Percentiles rank a stretch among this genome's conserved stretches.
Conservation (phyloP, 37 sponge, comb jelly and placozoan genomes). For the Aphrocallistes beatrix region DNA sequence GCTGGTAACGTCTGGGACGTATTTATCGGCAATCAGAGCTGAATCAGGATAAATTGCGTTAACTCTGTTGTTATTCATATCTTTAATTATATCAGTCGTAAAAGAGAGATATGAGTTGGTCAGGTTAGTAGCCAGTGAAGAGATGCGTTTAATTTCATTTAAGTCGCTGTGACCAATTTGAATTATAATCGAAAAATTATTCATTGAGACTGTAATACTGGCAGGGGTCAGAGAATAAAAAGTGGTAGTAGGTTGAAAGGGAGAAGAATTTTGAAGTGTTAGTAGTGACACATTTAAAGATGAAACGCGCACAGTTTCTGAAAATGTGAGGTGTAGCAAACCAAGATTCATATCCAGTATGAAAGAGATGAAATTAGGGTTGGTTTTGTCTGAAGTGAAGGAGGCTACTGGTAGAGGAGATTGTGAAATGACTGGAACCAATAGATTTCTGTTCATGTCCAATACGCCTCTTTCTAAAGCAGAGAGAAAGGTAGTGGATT, state of each 20-base stretch:
- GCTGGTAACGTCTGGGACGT: conserved; percentile 31
- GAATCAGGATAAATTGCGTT: background rate
- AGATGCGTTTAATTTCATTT: conserved; percentile 66
- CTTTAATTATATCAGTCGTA: conserved; percentile 28
- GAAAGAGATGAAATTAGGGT: conserved; percentile 37
- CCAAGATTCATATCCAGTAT: conserved; percentile 67
- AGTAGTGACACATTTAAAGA: conserved; percentile 47
- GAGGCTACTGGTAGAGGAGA: conserved; percentile 27
- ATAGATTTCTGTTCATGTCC: conserved; percentile 56
- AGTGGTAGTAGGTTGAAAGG: conserved; percentile 13
- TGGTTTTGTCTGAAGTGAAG: conserved; percentile 59
- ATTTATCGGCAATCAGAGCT: conserved; percentile 32
- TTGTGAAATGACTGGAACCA: conserved; percentile 19
- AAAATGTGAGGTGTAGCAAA: conserved; percentile 50
- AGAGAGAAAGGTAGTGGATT: conserved; percentile 31
- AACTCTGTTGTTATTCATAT: conserved; percentile 72
- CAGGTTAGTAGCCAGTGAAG: conserved; percentile 35
- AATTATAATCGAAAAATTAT: conserved; percentile 47
- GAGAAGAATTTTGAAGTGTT: conserved; percentile 50
- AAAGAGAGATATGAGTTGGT: conserved; percentile 56
- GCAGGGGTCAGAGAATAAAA: conserved; percentile 27
- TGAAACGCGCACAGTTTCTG: conserved; percentile 70
- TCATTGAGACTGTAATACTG: conserved; percentile 34
- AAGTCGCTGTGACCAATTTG: conserved; percentile 50
- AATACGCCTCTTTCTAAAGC: conserved; percentile 21